phyloP scores from a whole-genome alignment of 2,797 vertebrate species.

The Coluber constrictor region DNA sequence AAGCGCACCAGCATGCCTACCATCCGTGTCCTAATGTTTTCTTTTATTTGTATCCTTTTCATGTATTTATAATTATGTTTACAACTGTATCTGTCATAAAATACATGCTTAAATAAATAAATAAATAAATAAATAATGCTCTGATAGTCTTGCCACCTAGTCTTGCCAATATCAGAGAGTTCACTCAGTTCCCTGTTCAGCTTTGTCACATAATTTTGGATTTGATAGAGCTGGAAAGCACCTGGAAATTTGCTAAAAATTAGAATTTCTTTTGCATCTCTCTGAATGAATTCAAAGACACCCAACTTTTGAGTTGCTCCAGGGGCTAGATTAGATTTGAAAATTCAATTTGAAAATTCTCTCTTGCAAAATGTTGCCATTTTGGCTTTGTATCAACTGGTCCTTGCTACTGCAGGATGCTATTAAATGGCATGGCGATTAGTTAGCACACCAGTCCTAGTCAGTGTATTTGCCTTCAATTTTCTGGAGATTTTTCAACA shows the following conservation, averaged over 20 bases:
- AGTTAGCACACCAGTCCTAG: background rate
- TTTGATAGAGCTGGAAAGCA: background rate
- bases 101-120: no score
- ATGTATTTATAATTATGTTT: no score
- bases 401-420: background rate
- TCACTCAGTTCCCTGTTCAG: background rate
- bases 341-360: background rate
- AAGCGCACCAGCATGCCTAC: no score
- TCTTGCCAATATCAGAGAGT: background rate
- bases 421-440: background rate
- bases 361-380: background rate
- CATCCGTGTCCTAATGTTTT: no score
- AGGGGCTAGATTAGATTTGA: background rate
- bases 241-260: background rate
- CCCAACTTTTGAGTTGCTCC: background rate
- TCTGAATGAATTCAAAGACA: background rate
- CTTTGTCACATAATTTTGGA: background rate
- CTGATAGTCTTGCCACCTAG: no score
- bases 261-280: background rate
- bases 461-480: background rate
- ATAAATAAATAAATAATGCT: no score
- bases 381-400: background rate
- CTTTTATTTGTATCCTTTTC: no score
- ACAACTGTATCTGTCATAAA: no score
- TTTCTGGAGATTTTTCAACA: conserved; percentile 38